Evolutionary conservation across 2,797 vertebrate genomes (phyloP).

Genomic region (Pseudotriccus pelzelni): DNA sequence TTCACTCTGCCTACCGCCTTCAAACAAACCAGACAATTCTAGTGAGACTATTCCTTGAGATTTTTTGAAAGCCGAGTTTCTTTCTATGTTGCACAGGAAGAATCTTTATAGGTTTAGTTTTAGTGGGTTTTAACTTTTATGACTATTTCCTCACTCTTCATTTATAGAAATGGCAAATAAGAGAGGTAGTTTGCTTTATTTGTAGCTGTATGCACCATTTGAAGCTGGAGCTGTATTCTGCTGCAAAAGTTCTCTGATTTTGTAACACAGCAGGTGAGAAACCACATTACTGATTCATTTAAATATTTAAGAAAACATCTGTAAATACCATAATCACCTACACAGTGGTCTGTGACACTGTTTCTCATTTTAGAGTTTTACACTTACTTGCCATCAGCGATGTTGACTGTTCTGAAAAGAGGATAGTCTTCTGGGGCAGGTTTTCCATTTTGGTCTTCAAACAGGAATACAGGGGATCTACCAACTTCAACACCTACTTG

Average conservation of each 20-base stretch:
- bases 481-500: slow-evolving; percentile 95
- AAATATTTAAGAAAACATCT: background rate
- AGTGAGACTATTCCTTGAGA: background rate
- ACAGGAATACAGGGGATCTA: slow-evolving; percentile 93
- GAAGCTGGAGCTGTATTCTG: background rate
- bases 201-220: background rate
- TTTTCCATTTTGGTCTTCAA: slow-evolving; percentile 92
- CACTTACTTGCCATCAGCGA: slow-evolving; percentile 96
- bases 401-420: slow-evolving; percentile 89
- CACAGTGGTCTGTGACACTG: background rate
- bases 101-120: background rate
- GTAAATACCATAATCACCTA: background rate
- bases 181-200: background rate
- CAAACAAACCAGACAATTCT: background rate
- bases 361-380: slow-evolving; percentile 1
- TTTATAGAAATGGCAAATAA: background rate
- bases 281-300: background rate
- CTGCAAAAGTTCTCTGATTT: background rate
- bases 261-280: background rate
- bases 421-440: slow-evolving; percentile 94
- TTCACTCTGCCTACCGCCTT: background rate
- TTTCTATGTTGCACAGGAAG: background rate
- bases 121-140: background rate
- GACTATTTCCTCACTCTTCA: background rate
- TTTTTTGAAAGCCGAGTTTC: background rate